These are phyloP conservation scores for Lochmaea crataegi DNA, from an alignment of 2,888 invertebrate genomes.

Conservation along the genomic window DNA sequence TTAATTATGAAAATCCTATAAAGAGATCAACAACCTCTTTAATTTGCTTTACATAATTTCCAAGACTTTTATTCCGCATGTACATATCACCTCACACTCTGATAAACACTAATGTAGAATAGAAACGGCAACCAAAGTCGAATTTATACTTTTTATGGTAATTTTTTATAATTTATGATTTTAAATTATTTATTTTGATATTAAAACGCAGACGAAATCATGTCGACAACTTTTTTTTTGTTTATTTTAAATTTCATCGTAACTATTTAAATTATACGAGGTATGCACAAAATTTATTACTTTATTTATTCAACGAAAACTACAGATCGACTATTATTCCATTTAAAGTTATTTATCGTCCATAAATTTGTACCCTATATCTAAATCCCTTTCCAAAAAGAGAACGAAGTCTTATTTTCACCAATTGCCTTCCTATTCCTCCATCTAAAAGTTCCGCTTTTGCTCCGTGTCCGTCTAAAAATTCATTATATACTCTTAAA, in stretches of 20 bases:
- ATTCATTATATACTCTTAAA: constrained; percentile 57
- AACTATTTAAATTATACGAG: too few species aligned
- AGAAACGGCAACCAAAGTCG: neutral
- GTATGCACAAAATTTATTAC: too few species aligned
- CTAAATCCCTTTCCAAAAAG: constrained; percentile 55
- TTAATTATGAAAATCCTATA: constrained; percentile 2
- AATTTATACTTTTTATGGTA: constrained; percentile 1
- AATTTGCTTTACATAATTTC: constrained; percentile 11
- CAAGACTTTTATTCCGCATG: neutral
- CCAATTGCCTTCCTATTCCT: constrained; percentile 57
- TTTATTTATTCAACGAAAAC: too few species aligned
- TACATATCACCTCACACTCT: neutral
- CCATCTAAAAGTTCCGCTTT: constrained; percentile 55
- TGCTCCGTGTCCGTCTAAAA: constrained; percentile 57
- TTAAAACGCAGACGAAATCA: too few species aligned
- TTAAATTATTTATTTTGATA: neutral
- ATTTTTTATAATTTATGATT: neutral
- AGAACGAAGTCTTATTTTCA: constrained; percentile 55
- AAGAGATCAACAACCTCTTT: constrained; percentile 9
- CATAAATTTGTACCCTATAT: constrained; percentile 58
- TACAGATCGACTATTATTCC: neutral
- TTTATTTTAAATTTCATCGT: too few species aligned
- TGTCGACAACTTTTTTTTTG: too few species aligned
- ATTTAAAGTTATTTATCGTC: constrained; percentile 46
- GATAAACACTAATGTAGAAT: neutral